Evolutionary conservation across 2,113 vertebrate species (phyloP).

Genomic region (Oophaga pumilio): DNA sequence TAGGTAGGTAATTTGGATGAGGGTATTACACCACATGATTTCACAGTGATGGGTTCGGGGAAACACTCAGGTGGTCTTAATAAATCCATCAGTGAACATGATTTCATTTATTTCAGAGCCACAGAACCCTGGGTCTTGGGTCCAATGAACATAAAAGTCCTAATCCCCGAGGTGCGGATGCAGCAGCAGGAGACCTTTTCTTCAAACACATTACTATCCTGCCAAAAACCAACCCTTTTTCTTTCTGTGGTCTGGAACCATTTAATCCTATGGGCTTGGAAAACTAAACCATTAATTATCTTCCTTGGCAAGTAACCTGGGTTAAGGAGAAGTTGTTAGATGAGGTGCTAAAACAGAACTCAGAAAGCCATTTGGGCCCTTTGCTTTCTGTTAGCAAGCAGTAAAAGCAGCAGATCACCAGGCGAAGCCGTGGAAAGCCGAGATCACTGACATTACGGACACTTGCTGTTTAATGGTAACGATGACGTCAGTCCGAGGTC

Average conservation of each 20-base stretch:
- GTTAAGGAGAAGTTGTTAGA: conserved; percentile 4
- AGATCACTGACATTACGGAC: not conserved
- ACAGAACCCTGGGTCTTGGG: not conserved
- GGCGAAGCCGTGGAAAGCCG: not conserved
- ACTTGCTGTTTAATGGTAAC: not conserved
- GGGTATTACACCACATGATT: not conserved
- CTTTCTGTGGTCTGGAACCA: not conserved
- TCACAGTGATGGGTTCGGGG: not conserved
- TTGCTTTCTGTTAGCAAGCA: conserved; percentile 19
- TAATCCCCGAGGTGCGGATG: not conserved
- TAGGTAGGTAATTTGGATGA: not conserved
- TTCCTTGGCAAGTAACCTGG: not conserved
- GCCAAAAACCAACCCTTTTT: not conserved
- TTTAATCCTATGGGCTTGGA: conserved; percentile 1
- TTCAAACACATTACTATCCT: not conserved
- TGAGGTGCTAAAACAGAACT: conserved; percentile 6
- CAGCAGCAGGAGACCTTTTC: not conserved
- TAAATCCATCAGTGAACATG: not conserved
- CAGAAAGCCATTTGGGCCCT: not conserved
- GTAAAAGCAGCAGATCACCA: not conserved
- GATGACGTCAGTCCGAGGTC: not conserved
- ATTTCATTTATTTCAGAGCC: not conserved
- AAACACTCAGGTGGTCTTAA: not conserved
- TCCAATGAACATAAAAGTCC: conserved; percentile 11
- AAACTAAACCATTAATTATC: conserved; percentile 13